Base-by-base conservation (phyloP, 1,140 invertebrate genomes). In the Brachionus asplanchnoidis region DNA sequence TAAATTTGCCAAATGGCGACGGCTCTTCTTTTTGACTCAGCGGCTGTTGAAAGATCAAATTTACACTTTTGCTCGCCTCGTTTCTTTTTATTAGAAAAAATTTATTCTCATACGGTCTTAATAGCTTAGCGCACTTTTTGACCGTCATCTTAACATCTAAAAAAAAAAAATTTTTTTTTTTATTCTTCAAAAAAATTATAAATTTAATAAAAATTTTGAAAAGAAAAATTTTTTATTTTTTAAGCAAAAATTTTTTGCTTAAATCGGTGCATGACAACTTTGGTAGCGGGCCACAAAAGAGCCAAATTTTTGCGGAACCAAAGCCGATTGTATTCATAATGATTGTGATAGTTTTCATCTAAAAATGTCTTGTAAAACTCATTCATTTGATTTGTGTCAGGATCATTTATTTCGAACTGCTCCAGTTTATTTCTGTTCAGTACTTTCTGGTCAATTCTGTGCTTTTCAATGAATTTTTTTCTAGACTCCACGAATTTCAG, bases 331-430 rank as follows among this genome's bases (percentile, higher is more conserved):
- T 82, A 82, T 17, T 82, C 50, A 23, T 65, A 68, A 20, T 82
- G 79, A 36, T 42, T 17, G 23, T 82, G 36, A 46, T 82, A 82
- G 26, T 82, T 82, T 65, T 82, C 53, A n/a, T 82, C 65, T 8
- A 82, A 17, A 82, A 82, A 82, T 7, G 56, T 60, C n/a, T 82
- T 82, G 8, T 82, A 82, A 65, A 82, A 82, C 40, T 82, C 79
- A 44, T 68, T 82, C 79, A 82, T 82, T 40, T 65, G 79, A 9
- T 42, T 12, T 8, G 17, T 26, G 42, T 82, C 53, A 12, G 73
- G 73, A 14, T 73, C 68, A 23, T 40, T 32, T 32, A 68, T 68
- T 12, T 68, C 66, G 12, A 68, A 28, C 12, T 32, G 70, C 11
- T 77, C 26, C 5, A 77, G 20, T 3, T 8, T 28, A 50, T 46